Evolutionary conservation across 1,140 invertebrate species (phyloP).

Genomic region (Lasaia peninsularis): DNA sequence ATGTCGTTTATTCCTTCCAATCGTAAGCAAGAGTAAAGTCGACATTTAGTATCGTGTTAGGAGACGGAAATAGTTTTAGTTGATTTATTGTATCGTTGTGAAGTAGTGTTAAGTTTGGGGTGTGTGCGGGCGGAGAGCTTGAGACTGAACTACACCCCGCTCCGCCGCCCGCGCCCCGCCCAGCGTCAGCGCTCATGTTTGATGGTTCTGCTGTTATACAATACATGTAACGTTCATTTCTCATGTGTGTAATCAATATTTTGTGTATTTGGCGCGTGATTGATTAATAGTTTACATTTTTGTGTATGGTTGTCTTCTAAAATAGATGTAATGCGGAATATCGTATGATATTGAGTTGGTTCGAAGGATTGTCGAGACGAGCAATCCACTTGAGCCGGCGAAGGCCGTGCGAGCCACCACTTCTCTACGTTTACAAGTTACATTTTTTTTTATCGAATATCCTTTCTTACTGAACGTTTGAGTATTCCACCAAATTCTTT

Average conservation of each 20-base stretch:
- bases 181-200: constrained; percentile 53
- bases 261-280: constrained; percentile 64
- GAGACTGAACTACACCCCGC: constrained; percentile 73
- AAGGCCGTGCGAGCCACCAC: constrained; percentile 13
- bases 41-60: constrained; percentile 59
- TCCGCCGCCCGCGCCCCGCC: constrained; percentile 42
- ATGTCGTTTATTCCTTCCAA: constrained; percentile 68
- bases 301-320: constrained; percentile 49
- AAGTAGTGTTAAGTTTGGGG: constrained; percentile 58
- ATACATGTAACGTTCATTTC: constrained; percentile 52
- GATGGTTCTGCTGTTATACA: constrained; percentile 62
- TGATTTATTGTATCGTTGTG: constrained; percentile 70
- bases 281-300: constrained; percentile 49
- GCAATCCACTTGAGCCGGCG: constrained; percentile 9
- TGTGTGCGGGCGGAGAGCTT: constrained; percentile 53
- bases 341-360: constrained; percentile 20
- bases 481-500: constrained; percentile 50
- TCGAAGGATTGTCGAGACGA: constrained; percentile 18
- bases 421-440: constrained; percentile 39
- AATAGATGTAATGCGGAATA: constrained; percentile 26
- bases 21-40: constrained; percentile 48
- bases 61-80: constrained; percentile 70
- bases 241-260: constrained; percentile 63
- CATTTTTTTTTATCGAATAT: constrained; percentile 39
- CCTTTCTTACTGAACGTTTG: constrained; percentile 38